A percentile compares a stretch with the other conserved stretches of the same genome.
phyloP scores from a whole-genome alignment of 2,888 invertebrate species.

The Gastrophysa polygoni region DNA sequence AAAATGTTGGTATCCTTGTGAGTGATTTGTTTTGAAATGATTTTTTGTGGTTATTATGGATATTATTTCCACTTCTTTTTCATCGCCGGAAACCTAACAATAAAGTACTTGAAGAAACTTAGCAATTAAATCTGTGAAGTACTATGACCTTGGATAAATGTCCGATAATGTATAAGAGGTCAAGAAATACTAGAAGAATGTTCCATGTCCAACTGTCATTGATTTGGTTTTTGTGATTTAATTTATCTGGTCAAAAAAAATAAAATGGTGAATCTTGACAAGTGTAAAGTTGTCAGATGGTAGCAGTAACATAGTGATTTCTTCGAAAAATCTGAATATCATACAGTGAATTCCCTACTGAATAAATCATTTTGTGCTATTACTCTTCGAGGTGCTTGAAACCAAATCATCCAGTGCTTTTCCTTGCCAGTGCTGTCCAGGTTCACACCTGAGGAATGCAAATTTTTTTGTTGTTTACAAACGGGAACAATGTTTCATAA shows the following conservation, averaged over 20 bases:
- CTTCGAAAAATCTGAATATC: conserved; percentile 2
- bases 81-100: no score
- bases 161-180: no score
- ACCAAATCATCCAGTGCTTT: conserved; percentile 7
- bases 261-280: conserved; percentile 29
- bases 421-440: background rate
- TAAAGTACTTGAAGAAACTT: no score
- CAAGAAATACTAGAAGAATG: no score
- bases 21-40: no score
- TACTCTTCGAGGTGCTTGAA: background rate
- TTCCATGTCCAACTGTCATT: no score
- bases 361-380: background rate
- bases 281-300: conserved; percentile 30
- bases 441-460: conserved; percentile 43
- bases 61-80: no score
- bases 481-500: conserved; percentile 28
- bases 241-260: conserved; percentile 15
- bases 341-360: background rate
- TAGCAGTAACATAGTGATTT: conserved; percentile 13
- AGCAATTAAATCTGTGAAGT: no score
- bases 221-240: background rate
- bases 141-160: no score
- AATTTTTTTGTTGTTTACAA: conserved; percentile 39
- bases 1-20: no score
- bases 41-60: no score